Base-by-base conservation (phyloP, 35 echinoderm and acorn worm genomes). In the Nesometra sesokonis region DNA sequence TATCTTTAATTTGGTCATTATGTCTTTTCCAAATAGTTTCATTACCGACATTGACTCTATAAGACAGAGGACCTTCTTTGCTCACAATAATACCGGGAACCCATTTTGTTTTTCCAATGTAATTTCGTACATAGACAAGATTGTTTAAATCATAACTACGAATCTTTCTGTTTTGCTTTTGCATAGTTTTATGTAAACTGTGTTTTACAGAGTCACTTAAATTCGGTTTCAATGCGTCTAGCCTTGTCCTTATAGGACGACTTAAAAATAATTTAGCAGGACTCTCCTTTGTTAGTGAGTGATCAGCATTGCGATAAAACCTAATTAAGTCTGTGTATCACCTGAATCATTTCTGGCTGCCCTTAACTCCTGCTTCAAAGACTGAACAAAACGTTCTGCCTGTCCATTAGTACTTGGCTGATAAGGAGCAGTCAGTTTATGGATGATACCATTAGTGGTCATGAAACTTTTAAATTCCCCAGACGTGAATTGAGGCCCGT, bases 371-470 rank as follows among this genome's bases (percentile, higher is more conserved):
- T 79, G 39, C 82, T 86, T 90, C 35, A 90, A 7, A 27, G 89
- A 78, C 47, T 90, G 67, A 5, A 90, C 89, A 80, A 81, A 85
- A 34, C 89, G 13, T 57, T 90, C 89, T 29, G 77, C 84, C 17
- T 86, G 84, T 15, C 89, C 89, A 40, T 90, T 90, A 39, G 89
- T 86, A 46, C 27, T 57, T 31, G 83, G 67, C 79, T 90, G 89
- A 0, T 47, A 36, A 21, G 84, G 89, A 3, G 83, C 83, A 11
- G 32, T 80, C 0, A 31, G 31, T 52, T 77, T 87, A 35, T 87
- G 90, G 13, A 35, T 79, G n/a, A 91, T 91, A 2, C 79, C 84
- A 82, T 91, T 82, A 17, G 30, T 47, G 31, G 33, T 31, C 5
- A 91, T 39, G 77, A 91, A 91, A 33, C 57, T 34, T 76, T 27